Evolutionary conservation across 1,140 invertebrate genomes (phyloP), one percentile per base, ranked within the genome.

Genomic region (Apis cerana): DNA sequence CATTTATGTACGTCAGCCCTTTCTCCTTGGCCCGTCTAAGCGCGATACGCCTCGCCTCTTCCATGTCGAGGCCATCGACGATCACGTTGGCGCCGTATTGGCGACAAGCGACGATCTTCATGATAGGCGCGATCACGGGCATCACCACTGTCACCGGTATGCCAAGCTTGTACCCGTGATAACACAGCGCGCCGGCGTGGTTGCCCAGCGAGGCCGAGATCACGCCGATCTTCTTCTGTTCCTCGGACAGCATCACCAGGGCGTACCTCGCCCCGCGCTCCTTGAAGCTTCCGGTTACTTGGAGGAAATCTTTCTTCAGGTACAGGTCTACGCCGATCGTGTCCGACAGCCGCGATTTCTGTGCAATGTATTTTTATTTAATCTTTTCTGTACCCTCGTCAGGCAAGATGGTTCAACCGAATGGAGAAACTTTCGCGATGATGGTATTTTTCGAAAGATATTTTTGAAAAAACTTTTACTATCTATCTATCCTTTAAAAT

Each of bases 171-270:
- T 96, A 94, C 2, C 98, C 98, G 91, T 99, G 98, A 91, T 98
- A 99, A 80, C 96, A 96, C 13, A 99, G 93, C 0, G 97, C 98
- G 72, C 97, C 95, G 0, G 98, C 98, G 93, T 99, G 98, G 92
- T 99, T 99, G 0, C 98, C 98, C 58, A 98, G 95, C 17, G 97
- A 98, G 1, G 98, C 98, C 11, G 98, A 98, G 80, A 99, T 98
- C 0, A 99, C 98, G 50, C 98, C 98, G 21, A 92, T 94, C 48
- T 93, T 92, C 90, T 96, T 96, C 85, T 98, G 95, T 43, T 97
- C 96, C 67, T 96, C 93, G 1, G 95, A 92, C n/a, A 99, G 92
- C 91, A 96, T 96, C 50, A 98, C 89, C 17, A 99, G 91, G 0
- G 97, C 97, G 90, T 98, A 97, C 15, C 98, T 95, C 1, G 98